Evolutionary conservation across 1,140 invertebrate genomes (phyloP).

Genomic region (Chrysopa pallens): DNA sequence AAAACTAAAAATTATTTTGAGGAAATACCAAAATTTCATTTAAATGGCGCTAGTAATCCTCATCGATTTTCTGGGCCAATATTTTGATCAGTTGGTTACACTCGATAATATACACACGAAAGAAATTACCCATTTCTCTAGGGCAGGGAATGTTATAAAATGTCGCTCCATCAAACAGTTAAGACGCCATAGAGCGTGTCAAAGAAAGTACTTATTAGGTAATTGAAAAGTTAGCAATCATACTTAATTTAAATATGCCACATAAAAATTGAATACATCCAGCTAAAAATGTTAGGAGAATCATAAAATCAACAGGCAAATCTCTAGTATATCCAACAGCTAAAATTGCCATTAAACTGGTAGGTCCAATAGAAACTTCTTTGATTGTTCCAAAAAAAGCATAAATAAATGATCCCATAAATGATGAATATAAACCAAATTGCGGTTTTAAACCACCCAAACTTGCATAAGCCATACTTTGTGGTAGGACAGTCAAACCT

Average conservation of each 20-base stretch:
- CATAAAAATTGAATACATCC: slow-evolving; percentile 61
- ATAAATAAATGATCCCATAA: slow-evolving; percentile 63
- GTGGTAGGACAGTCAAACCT: slow-evolving; percentile 65
- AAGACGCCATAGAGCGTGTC: too few species aligned
- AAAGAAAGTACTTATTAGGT: too few species aligned
- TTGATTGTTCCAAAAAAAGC: slow-evolving; percentile 74
- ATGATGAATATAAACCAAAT: slow-evolving; percentile 35
- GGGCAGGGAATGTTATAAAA: too few species aligned
- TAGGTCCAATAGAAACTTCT: slow-evolving; percentile 81
- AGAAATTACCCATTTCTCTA: too few species aligned
- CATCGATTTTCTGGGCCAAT: too few species aligned
- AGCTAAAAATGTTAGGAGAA: slow-evolving; percentile 57
- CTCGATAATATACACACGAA: too few species aligned
- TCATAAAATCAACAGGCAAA: slow-evolving; percentile 52
- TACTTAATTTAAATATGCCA: slow-evolving; percentile 60
- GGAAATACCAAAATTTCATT: too few species aligned
- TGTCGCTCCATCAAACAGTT: too few species aligned
- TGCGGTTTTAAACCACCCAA: slow-evolving; percentile 54
- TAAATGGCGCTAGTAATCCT: too few species aligned
- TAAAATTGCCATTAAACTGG: slow-evolving; percentile 67
- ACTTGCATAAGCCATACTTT: slow-evolving; percentile 65
- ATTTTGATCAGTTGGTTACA: too few species aligned
- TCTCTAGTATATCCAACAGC: slow-evolving; percentile 53
- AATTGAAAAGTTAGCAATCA: too few species aligned
- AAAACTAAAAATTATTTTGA: too few species aligned